Base-by-base conservation (phyloP, 2,888 invertebrate genomes). In the Timema podura region DNA sequence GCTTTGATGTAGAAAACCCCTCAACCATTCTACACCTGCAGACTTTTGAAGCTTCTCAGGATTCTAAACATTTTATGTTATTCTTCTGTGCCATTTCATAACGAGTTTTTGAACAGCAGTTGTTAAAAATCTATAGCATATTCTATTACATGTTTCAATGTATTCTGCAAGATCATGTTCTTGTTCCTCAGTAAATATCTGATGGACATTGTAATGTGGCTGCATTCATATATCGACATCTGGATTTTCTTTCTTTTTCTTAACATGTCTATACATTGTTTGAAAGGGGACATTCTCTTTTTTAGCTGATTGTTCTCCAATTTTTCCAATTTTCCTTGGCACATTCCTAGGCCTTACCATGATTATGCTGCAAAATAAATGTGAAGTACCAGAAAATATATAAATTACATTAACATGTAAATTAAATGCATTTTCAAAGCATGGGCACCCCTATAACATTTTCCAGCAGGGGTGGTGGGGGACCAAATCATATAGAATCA, bases 191-290 rank as follows among this genome's bases (percentile, higher is more conserved):
- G 44, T 61, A 13, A 61, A 61, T 15, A 61, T 45, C 16, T 61
- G 30, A 11, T 30, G 9, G 30, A 61, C 16, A 61, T 61, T 13
- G 13, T 61, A n/a, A 44, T 8, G 13, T 44, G 61, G 44, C 45
- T 61, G 30, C 44, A 30, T 61, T 61, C 1, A 44, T 44, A 61
- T 45, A 61, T 13, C 45, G 13, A 44, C 61, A 15, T 45, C 45
- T 61, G 61, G 61, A 61, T 61, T 61, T 45, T 61, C 30, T 45
- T 51, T 51, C 51, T 61, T 61, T 13, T 61, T 61, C 45, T 45
- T 61, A 16, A 61, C 44, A 61, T 15, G 45, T 11, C 1, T 9
- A 61, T 44, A 30, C 45, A 61, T 2, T 16, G 30, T 61, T 30
- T 61, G 16, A 61, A 61, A 61, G 30, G 61, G 11, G 61, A 61